phyloP scores from a whole-genome alignment of 1,140 invertebrate species.

The Papilio glaucus region DNA sequence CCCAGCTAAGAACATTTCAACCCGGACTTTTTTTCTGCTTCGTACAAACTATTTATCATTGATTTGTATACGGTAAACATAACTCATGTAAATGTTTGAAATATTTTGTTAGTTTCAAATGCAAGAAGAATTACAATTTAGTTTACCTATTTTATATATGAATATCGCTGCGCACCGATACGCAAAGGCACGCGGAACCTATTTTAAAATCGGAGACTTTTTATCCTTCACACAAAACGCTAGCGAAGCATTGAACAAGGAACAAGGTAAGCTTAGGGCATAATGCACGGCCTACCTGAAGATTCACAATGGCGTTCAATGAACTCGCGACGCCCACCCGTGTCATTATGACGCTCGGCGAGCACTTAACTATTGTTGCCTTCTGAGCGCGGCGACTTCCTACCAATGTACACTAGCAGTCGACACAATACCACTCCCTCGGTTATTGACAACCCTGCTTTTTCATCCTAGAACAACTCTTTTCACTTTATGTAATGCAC shows the following conservation, averaged over 20 bases:
- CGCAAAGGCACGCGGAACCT: neutral
- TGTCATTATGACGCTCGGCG: slow-evolving; percentile 68
- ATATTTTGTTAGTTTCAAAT: neutral
- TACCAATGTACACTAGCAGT: slow-evolving; percentile 34
- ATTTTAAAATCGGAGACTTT: slow-evolving; percentile 21
- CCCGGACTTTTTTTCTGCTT: slow-evolving; percentile 1
- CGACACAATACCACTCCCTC: slow-evolving; percentile 23
- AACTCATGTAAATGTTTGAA: neutral
- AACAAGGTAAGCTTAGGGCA: slow-evolving; percentile 49
- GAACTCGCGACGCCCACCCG: slow-evolving; percentile 74
- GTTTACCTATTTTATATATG: too few relatives aligned
- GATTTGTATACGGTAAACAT: neutral
- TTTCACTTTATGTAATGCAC: slow-evolving; percentile 18
- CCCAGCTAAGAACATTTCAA: slow-evolving; percentile 29
- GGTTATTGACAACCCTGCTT: slow-evolving; percentile 24
- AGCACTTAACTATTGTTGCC: slow-evolving; percentile 62
- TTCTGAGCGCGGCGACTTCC: slow-evolving; percentile 47
- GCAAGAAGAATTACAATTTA: too few relatives aligned
- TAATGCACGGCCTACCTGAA: slow-evolving; percentile 58
- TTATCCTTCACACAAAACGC: slow-evolving; percentile 20
- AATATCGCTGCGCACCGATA: neutral
- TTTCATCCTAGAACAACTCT: slow-evolving; percentile 23
- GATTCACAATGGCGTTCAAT: slow-evolving; percentile 74
- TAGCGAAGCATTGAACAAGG: slow-evolving; percentile 36
- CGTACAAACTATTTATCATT: neutral